Percentiles rank a stretch among this genome's conserved stretches.
Evolutionary conservation across 1,140 invertebrate genomes (phyloP).

Genomic region (Hyles euphorbiae): DNA sequence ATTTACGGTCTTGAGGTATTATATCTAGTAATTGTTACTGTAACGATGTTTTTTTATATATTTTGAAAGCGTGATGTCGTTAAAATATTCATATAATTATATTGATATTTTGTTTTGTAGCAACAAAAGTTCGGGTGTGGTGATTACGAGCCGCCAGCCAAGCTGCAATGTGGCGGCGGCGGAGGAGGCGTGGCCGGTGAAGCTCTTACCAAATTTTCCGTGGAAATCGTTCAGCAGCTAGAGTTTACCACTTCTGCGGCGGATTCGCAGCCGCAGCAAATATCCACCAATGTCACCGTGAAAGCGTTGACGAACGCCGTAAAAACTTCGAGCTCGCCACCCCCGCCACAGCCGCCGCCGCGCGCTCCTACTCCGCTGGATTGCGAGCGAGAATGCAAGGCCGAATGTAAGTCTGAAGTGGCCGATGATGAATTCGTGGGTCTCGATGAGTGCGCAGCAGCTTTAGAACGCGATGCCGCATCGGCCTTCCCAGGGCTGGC

Average conservation of each 20-base stretch:
- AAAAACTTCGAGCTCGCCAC: constrained; percentile 82
- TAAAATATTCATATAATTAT: no score
- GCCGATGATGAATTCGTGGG: constrained; percentile 89
- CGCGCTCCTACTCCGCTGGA: constrained; percentile 73
- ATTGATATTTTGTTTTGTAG: constrained; percentile 75
- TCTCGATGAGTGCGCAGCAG: constrained; percentile 86
- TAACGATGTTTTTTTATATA: no score
- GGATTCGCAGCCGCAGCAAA: constrained; percentile 90
- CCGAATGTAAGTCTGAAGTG: constrained; percentile 89
- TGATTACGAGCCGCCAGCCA: constrained; percentile 88
- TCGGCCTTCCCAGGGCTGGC: constrained; percentile 86
- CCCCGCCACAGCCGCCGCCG: constrained; percentile 59
- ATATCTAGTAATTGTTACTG: not conserved
- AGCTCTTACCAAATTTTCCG: constrained; percentile 88
- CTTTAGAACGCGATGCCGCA: constrained; percentile 86
- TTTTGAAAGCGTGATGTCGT: no score
- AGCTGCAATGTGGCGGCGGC: constrained; percentile 80
- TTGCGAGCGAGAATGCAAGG: constrained; percentile 73
- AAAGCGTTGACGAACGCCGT: constrained; percentile 90
- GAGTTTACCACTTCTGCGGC: constrained; percentile 90
- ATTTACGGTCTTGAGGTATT: no score
- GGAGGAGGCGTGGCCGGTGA: constrained; percentile 73
- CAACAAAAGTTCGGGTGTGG: constrained; percentile 89
- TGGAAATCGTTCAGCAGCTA: constrained; percentile 92
- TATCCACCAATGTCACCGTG: constrained; percentile 94